A percentile compares a stretch with the other conserved stretches of the same genome.
These are phyloP conservation scores for Piprites chloris DNA, from an alignment of 2,113 vertebrate genomes.

Conservation along the genomic window DNA sequence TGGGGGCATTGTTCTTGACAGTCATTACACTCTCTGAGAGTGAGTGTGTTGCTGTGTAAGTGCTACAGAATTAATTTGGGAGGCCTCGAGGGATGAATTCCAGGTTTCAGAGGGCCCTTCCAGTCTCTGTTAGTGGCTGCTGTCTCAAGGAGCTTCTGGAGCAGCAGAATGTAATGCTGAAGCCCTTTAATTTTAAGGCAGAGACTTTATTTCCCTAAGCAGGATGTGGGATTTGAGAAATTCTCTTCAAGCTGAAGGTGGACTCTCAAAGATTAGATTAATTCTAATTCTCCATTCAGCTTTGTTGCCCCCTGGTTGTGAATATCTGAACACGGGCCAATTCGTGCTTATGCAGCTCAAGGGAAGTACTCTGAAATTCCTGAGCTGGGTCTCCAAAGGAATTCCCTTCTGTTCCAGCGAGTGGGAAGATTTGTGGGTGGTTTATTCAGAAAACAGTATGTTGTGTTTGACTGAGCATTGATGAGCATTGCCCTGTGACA, in stretches of 20 bases:
- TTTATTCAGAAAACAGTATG: neutral
- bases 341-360: neutral
- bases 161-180: neutral
- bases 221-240: neutral
- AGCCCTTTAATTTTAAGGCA: neutral
- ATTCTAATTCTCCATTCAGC: neutral
- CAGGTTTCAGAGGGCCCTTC: neutral
- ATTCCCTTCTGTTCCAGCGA: neutral
- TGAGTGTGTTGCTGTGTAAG: neutral
- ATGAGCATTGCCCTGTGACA: neutral
- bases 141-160: neutral
- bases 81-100: neutral
- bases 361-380: neutral
- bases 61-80: neutral
- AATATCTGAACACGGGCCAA: neutral
- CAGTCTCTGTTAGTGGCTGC: neutral
- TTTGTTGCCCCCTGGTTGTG: neutral
- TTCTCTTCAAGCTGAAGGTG: neutral
- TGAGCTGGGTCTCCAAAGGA: neutral
- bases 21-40: neutral
- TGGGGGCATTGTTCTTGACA: neutral
- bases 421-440: neutral
- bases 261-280: neutral
- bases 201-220: neutral
- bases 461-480: neutral